Conservation (phyloP, 1,140 invertebrate species). For the Branchinecta lindahli region DNA sequence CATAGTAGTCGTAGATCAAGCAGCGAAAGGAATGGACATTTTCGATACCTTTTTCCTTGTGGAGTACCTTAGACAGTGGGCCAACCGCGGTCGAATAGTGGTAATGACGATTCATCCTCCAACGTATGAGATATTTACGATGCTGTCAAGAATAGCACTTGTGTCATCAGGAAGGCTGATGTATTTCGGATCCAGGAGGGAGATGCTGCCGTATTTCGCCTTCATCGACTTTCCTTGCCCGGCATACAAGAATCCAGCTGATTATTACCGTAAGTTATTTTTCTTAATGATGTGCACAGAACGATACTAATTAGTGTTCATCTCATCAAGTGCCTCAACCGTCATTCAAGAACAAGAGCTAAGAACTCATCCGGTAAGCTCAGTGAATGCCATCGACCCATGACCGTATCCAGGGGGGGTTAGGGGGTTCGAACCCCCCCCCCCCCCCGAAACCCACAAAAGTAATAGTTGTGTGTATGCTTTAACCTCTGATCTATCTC, state of each 20-base stretch:
- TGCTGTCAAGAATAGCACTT: constrained; percentile 70
- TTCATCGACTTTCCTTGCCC: constrained; percentile 88
- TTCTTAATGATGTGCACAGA: neutral
- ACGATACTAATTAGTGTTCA: constrained; percentile 8
- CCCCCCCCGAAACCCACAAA: too few species aligned
- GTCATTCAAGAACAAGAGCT: too few species aligned
- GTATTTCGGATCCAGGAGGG: constrained; percentile 69
- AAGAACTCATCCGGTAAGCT: too few species aligned
- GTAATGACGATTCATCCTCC: constrained; percentile 84
- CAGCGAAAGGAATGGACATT: constrained; percentile 83
- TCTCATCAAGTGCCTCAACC: too few species aligned
- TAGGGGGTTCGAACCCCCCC: too few species aligned
- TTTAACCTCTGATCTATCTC: too few species aligned
- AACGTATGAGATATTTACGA: constrained; percentile 87
- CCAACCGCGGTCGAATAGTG: constrained; percentile 59
- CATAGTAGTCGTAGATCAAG: constrained; percentile 68
- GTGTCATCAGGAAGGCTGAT: constrained; percentile 75
- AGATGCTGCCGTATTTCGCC: constrained; percentile 84
- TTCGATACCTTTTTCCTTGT: constrained; percentile 90
- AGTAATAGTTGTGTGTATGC: too few species aligned
- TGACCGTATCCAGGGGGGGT: too few species aligned
- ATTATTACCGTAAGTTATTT: constrained; percentile 63
- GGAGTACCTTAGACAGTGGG: constrained; percentile 86
- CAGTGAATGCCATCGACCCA: too few species aligned
- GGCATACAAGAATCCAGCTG: constrained; percentile 86